Evolutionary conservation across 23 tunicate species (phyloP), one percentile per base, ranked within the genome.

Genomic region (Styela plicata): DNA sequence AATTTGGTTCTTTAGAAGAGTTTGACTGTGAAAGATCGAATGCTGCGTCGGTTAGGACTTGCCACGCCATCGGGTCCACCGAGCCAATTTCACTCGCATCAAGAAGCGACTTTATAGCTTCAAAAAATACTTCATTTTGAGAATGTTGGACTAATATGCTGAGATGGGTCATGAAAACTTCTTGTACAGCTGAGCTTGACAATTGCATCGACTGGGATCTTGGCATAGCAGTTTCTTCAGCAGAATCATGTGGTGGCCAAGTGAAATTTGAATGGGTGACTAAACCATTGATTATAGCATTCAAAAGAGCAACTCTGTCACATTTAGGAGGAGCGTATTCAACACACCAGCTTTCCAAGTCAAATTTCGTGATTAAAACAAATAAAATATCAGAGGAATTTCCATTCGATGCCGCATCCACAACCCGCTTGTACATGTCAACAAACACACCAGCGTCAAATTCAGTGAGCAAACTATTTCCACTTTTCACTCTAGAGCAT

Each of bases 291-390:
- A 76, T 29, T 24, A 76, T 76, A 26, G 81, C 52, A 33, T 76
- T 27, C 26, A 76, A 29, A 5, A 76, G n/a, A 53, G 29, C 18
- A 16, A 76, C 29, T 20, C 25, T 36, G 16, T 76, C 81, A 36
- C 69, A 52, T 26, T 76, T 76, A 7, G 81, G 81, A 10, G 81
- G 81, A 22, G 21, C 44, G 31, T 53, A 76, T 24, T 36, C 81
- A 5, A 7, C 32, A 53, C 81, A 76, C 81, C 81, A 76, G 27
- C 25, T 24, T 53, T 76, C 81, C 52, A 76, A 1, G 30, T 76
- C 81, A 29, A 76, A 76, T 88, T 93, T 93, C 63, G 98, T 88
- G 74, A 93, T 70, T 1, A 93, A 68, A 25, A 93, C 98, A 82
- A 93, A 93, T n/a, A 93, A 52, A 36, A 93, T 80, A 69, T 93